Conservation (phyloP, 2,797 vertebrate genomes). For the Cuniculus paca region DNA sequence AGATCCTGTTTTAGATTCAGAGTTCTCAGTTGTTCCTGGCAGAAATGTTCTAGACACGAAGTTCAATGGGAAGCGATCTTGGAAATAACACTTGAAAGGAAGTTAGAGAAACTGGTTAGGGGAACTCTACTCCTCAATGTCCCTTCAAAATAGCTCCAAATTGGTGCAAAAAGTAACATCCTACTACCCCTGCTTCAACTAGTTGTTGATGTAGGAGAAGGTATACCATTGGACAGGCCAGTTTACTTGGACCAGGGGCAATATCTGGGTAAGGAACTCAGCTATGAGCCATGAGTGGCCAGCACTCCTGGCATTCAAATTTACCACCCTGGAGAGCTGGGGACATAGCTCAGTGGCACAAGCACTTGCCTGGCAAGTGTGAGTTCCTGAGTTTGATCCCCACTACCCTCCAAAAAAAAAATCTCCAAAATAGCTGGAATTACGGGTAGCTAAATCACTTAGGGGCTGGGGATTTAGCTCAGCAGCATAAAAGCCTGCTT, state of each 20-base stretch:
- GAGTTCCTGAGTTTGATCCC: no score
- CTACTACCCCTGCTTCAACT: not conserved
- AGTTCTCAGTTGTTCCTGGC: constrained; percentile 20
- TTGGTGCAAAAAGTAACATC: not conserved
- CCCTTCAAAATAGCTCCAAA: not conserved
- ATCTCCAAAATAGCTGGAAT: no score
- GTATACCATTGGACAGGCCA: not conserved
- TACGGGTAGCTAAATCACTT: no score
- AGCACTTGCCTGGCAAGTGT: no score
- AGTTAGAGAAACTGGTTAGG: not conserved
- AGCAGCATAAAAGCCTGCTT: no score
- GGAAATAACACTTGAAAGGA: not conserved
- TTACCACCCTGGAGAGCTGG: not conserved
- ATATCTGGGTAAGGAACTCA: not conserved
- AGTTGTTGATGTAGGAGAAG: not conserved
- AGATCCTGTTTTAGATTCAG: constrained; percentile 30
- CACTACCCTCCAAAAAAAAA: no score
- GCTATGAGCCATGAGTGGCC: not conserved
- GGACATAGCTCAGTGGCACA: no score
- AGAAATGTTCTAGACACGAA: not conserved
- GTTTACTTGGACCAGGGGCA: not conserved
- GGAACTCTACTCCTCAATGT: not conserved
- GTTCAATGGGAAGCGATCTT: not conserved
- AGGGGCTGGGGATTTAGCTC: no score
- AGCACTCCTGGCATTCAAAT: not conserved